Percentiles rank a stretch among this genome's conserved stretches.
Conservation (phyloP, 2,113 vertebrate genomes). For the Fregata magnificens region DNA sequence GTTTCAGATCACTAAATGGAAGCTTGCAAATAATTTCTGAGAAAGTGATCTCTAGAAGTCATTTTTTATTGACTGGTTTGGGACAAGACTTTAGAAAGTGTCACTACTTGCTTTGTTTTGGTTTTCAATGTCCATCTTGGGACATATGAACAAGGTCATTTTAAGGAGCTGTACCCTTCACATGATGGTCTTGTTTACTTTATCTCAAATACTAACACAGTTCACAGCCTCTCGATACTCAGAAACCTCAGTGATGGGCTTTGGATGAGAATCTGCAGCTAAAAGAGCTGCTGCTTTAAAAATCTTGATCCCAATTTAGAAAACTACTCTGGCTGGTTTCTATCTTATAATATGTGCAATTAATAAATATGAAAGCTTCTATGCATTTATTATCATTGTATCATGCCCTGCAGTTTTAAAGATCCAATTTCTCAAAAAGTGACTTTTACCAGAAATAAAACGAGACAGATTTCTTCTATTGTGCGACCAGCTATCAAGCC, state of each 20-base stretch:
- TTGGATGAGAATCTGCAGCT: background rate
- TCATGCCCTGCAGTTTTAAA: constrained; percentile 37
- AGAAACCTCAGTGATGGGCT: background rate
- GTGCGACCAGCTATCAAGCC: background rate
- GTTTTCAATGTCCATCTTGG: background rate
- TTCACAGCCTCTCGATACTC: background rate
- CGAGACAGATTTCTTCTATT: background rate
- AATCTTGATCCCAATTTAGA: constrained; percentile 18
- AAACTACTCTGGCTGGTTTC: background rate
- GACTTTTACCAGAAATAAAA: constrained; percentile 32
- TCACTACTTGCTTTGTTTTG: background rate
- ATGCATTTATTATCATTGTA: constrained; percentile 20
- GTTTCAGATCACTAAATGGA: background rate
- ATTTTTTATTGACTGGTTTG: background rate
- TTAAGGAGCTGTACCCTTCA: background rate
- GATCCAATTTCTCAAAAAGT: background rate
- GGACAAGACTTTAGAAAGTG: background rate
- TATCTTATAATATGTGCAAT: background rate
- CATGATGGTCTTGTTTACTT: background rate
- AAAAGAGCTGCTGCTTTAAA: constrained; percentile 5
- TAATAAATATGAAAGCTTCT: constrained; percentile 51
- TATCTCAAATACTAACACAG: background rate
- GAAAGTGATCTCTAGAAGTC: background rate
- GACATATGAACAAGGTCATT: background rate
- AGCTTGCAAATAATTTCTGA: background rate